Evolutionary conservation across 2,797 vertebrate species (phyloP), one percentile per base, ranked within the genome.

Genomic region (Schizopygopsis pylzovi): DNA sequence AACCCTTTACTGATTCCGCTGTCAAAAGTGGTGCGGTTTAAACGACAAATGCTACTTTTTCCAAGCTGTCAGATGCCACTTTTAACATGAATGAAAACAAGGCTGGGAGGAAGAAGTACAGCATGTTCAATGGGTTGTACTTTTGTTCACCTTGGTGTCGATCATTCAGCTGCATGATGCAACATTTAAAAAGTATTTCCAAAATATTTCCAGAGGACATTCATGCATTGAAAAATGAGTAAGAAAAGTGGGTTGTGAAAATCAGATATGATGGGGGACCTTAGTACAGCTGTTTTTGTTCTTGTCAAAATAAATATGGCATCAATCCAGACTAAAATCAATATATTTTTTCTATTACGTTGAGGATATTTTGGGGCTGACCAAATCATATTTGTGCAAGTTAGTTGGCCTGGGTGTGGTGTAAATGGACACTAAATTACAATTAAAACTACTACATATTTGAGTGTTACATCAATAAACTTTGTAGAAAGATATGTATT

Each of bases 221-320:
- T 1, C 2, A 13, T 1, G 0, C 1, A 37, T 3, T 8, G 2
- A 11, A 20, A 6, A 5, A 12, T 1, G 0, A 15, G 16, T 7
- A 11, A 20, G 16, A 47, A 47, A 1, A 15, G 2, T 47, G 37
- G 37, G 67, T 12, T 70, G 37, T 70, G 18, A 6, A 70, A 70
- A 11, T 9, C 37, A 37, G 63, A 70, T 10, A 37, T 67, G 18
- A 41, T 70, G 9, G 4, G 16, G n/a, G 59, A 28, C 4, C 59
- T 63, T 13, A 63, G 12, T 37, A 9, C 28, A 67, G 15, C 28
- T 37, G 11, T 63, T 63, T 28, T 63, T 15, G 12, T 15, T 63
- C 25, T 28, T 25, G 25, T 63, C 25, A 28, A 63, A 59, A 59
- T 22, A 59, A 59, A 59, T 59, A n/a, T 59, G 9, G 8, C 22